Evolutionary conservation across 2,113 vertebrate species (phyloP), one percentile per base, ranked within the genome.

Genomic region (Stercorarius parasiticus): DNA sequence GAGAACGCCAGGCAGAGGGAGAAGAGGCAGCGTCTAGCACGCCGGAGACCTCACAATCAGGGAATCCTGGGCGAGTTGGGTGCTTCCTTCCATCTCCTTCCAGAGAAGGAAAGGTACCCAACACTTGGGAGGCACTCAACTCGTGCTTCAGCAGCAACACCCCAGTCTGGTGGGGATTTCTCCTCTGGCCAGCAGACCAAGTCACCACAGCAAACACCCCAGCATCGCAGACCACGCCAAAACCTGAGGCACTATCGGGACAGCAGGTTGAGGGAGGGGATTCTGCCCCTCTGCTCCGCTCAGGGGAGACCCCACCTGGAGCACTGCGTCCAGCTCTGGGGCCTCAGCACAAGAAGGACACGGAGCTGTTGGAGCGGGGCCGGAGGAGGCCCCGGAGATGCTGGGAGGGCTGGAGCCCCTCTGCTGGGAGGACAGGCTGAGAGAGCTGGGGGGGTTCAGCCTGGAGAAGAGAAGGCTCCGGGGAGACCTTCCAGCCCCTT

Each of bases 101-200:
- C 59, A 13, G 30, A 77, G 62, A 7, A 15, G 52, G 26, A 6
- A 6, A 17, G 36, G 25, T 16, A 4, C 3, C 52, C 62, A 6
- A 5, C 16, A 4, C 4, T 29, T 8, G 8, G 10, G 67, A 70
- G 53, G 34, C 9, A 3, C 77, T 47, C 52, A 5, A 25, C 34
- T 61, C 4, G 0, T 3, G 27, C 23, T 62, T 23, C 13, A 5
- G 53, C 42, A 56, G 20, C 47, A 7, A 32, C 12, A 0, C 13
- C 21, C 27, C 1, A 0, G 20, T 13, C 69, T 27, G 2, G 1
- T 10, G 66, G 27, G 50, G 36, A 32, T 65, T 64, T 18, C 32
- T 36, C 27, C 74, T 61, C 34, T 5, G 25, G 45, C 18, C 17
- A 30, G n/a, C 47, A 14, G 64, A 43, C 13, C 32, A 50, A 34